phyloP scores from a whole-genome alignment of 2,797 vertebrate species.

The Xenops minutus region DNA sequence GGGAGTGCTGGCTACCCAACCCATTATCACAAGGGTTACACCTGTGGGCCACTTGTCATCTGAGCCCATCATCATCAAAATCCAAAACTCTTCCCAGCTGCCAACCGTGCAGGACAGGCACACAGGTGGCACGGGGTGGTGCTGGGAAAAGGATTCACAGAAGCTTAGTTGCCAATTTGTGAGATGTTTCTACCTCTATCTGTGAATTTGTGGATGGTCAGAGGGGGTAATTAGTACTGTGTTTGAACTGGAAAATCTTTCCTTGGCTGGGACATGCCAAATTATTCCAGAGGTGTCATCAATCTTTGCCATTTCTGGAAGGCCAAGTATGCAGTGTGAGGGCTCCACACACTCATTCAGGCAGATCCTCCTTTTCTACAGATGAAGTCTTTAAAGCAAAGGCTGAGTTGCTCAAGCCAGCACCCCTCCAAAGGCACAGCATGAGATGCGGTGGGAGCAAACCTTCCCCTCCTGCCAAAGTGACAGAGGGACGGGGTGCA shows the following conservation, averaged over 20 bases:
- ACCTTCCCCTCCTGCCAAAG: not conserved
- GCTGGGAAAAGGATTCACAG: not conserved
- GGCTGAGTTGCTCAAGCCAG: not conserved
- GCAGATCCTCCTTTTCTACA: not conserved
- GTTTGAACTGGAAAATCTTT: not conserved
- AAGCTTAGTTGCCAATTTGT: not conserved
- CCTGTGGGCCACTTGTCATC: not conserved
- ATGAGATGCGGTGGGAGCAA: fast-evolving
- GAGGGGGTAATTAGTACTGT: not conserved
- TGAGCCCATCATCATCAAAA: not conserved
- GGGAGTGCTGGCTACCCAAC: not conserved
- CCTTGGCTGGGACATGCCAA: not conserved
- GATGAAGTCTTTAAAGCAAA: not conserved
- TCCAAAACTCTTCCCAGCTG: not conserved
- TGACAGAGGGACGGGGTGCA: not conserved
- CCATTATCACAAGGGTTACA: not conserved
- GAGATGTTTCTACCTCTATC: not conserved
- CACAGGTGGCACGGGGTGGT: not conserved
- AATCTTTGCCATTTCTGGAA: not conserved
- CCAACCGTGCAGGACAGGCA: not conserved
- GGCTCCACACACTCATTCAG: not conserved
- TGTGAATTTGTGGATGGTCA: not conserved
- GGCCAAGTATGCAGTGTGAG: not conserved
- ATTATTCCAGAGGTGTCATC: not conserved
- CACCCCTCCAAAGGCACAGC: not conserved